phyloP scores from a whole-genome alignment of 2,888 invertebrate species.

The Drosophila meridiana region DNA sequence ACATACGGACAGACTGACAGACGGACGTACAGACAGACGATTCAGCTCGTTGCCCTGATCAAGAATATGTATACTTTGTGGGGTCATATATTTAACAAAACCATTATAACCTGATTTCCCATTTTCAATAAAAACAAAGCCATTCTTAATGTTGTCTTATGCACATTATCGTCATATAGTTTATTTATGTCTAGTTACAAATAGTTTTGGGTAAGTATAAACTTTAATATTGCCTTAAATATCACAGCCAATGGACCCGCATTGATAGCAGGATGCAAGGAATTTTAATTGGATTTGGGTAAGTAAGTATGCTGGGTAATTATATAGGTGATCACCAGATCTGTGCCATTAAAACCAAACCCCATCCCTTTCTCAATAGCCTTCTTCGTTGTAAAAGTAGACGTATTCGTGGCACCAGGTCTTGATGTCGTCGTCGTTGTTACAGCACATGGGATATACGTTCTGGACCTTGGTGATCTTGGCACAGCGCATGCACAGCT shows the following conservation, averaged over 20 bases:
- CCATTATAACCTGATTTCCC: too few species aligned
- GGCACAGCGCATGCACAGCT: conserved; percentile 86
- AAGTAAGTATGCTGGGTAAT: conserved; percentile 21
- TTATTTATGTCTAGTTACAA: conserved; percentile 40
- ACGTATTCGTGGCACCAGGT: conserved; percentile 86
- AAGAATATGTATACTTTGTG: too few species aligned
- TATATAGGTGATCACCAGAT: neutral
- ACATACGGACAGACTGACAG: too few species aligned
- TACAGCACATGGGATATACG: conserved; percentile 87
- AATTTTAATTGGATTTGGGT: conserved; percentile 24
- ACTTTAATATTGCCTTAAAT: conserved; percentile 58
- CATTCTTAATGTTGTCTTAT: conserved; percentile 8
- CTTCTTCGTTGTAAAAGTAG: conserved; percentile 82
- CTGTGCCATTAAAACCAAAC: neutral
- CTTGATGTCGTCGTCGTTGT: conserved; percentile 85
- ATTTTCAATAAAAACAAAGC: neutral
- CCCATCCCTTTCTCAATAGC: conserved; percentile 1
- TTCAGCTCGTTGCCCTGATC: too few species aligned
- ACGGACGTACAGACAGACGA: too few species aligned
- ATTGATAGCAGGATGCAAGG: conserved; percentile 28
- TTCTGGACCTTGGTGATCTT: conserved; percentile 86
- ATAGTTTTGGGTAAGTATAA: conserved; percentile 33
- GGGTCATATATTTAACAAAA: too few species aligned
- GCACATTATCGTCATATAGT: conserved; percentile 3
- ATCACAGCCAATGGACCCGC: conserved; percentile 79